These are phyloP conservation scores for Calliphora vomitoria DNA, from an alignment of 2,888 invertebrate genomes.

Conservation along the genomic window DNA sequence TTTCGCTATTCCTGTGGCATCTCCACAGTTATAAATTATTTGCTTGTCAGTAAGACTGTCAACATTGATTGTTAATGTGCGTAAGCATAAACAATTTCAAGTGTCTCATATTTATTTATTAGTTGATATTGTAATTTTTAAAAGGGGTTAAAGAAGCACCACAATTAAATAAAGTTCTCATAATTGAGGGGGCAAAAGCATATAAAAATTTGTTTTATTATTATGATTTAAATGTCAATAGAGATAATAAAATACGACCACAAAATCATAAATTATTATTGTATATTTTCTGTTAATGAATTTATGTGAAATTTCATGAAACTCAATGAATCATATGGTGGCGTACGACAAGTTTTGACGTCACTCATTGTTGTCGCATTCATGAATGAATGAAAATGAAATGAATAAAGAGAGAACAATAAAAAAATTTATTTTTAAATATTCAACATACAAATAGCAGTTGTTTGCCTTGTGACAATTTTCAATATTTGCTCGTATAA, in stretches of 20 bases:
- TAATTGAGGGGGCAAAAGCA: not conserved
- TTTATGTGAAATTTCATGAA: slow-evolving; percentile 34
- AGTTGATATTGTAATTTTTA: not conserved
- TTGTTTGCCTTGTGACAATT: slow-evolving; percentile 64
- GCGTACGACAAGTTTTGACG: slow-evolving; percentile 69
- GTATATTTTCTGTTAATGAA: not conserved
- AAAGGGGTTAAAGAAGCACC: slow-evolving; percentile 14
- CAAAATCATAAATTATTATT: slow-evolving; percentile 36
- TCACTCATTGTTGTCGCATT: slow-evolving; percentile 38
- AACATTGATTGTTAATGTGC: not conserved
- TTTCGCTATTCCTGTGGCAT: no score
- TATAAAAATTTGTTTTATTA: not conserved
- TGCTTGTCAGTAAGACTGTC: not conserved
- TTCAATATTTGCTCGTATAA: slow-evolving; percentile 18
- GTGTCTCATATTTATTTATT: slow-evolving; percentile 21
- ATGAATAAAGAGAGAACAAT: slow-evolving; percentile 27
- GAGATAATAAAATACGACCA: not conserved
- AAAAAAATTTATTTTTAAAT: not conserved
- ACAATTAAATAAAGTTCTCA: not conserved
- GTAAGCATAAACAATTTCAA: slow-evolving; percentile 38
- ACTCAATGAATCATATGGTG: slow-evolving; percentile 57
- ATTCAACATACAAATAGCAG: slow-evolving; percentile 21
- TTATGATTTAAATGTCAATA: slow-evolving; percentile 27
- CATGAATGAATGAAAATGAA: slow-evolving; percentile 43
- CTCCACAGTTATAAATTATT: not conserved